These are phyloP conservation scores for Malurus leucopterus DNA, from an alignment of 2,797 vertebrate genomes.

Conservation along the genomic window DNA sequence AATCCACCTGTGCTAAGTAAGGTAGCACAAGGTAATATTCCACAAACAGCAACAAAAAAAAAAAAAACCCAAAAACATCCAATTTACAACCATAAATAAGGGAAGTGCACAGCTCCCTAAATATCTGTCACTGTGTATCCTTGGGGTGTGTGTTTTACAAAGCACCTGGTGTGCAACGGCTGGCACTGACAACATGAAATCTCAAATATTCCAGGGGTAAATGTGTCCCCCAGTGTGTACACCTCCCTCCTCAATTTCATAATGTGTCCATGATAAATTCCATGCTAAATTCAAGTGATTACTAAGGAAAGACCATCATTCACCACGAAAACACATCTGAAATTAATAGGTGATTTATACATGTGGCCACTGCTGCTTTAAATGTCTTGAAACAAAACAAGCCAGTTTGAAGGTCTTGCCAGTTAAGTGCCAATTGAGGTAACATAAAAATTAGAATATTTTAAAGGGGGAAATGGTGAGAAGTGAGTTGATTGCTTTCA, in stretches of 20 bases:
- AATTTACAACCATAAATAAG: not conserved
- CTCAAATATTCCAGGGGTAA: not conserved
- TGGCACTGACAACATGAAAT: not conserved
- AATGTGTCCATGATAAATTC: not conserved
- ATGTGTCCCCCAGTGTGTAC: not conserved
- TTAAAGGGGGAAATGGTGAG: not conserved
- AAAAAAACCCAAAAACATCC: not conserved
- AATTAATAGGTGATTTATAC: not conserved
- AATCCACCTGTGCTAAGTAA: not conserved
- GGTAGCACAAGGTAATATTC: not conserved
- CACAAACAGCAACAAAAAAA: not conserved
- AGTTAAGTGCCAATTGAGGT: not conserved
- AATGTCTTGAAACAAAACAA: not conserved
- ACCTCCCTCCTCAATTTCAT: not conserved
- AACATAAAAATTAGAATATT: not conserved
- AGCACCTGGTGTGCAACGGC: not conserved
- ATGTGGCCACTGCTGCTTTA: not conserved
- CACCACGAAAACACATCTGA: not conserved
- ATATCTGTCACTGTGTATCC: not conserved
- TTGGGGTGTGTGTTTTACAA: fast-evolving
- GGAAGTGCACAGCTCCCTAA: not conserved
- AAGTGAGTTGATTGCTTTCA: not conserved
- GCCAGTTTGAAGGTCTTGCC: not conserved
- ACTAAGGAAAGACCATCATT: not conserved
- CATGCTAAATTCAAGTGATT: not conserved